Evolutionary conservation across 2,888 invertebrate genomes (phyloP).

Genomic region (Drosophila yooni): DNA sequence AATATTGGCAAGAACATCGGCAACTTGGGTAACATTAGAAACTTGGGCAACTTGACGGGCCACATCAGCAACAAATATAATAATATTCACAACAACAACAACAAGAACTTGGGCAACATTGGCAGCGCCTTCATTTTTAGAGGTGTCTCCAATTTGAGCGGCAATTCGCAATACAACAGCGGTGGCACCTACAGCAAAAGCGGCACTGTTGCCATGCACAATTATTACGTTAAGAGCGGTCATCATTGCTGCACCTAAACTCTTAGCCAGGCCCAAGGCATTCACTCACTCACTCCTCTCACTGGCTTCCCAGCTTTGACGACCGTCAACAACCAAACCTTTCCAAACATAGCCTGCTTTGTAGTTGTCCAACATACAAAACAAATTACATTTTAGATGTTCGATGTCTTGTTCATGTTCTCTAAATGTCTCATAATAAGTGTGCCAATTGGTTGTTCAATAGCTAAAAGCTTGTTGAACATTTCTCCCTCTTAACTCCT

Average conservation of each 20-base stretch:
- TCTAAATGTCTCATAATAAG: constrained; percentile 35
- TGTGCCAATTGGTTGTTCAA: constrained; percentile 59
- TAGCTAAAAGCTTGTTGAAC: constrained; percentile 44
- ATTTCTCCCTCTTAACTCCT: background rate
- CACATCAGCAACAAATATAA: constrained; percentile 36
- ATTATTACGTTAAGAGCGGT: constrained; percentile 83
- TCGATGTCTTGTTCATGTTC: constrained; percentile 17
- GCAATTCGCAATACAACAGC: constrained; percentile 31
- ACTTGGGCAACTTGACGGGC: constrained; percentile 12
- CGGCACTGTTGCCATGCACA: constrained; percentile 78
- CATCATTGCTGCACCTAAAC: constrained; percentile 85
- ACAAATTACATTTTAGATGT: constrained; percentile 1
- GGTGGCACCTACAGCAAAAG: constrained; percentile 80
- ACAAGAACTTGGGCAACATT: constrained; percentile 12
- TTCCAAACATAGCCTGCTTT: constrained; percentile 15
- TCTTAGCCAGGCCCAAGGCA: constrained; percentile 15
- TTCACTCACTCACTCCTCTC: background rate
- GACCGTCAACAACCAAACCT: constrained; percentile 24
- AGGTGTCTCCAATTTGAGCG: constrained; percentile 15
- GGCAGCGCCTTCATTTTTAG: constrained; percentile 23
- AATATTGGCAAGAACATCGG: constrained; percentile 4
- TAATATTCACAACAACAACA: constrained; percentile 20
- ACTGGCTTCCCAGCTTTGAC: constrained; percentile 11
- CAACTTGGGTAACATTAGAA: constrained; percentile 12
- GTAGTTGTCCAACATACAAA: constrained; percentile 9